Conservation (phyloP, 2,113 vertebrate species). For the Mesocricetus auratus region DNA sequence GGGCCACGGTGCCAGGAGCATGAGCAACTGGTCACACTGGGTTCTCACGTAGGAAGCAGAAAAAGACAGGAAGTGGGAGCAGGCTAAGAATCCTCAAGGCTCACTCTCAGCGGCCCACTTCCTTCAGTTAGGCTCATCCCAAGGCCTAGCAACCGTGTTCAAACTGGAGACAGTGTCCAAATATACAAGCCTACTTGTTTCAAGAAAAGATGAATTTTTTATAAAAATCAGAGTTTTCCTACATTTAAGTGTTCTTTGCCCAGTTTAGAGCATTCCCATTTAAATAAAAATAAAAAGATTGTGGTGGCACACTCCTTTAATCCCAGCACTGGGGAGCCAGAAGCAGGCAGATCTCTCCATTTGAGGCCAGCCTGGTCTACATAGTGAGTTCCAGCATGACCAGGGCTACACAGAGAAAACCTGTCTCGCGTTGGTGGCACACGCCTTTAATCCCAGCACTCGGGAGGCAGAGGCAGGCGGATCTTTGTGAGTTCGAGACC, state of each 20-base stretch:
- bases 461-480: too few relatives aligned
- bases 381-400: too few relatives aligned
- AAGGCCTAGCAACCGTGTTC: not conserved
- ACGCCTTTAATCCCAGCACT: too few relatives aligned
- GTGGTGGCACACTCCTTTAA: not conserved
- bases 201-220: not conserved
- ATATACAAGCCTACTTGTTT: not conserved
- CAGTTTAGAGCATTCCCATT: not conserved
- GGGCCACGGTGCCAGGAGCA: not conserved
- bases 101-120: not conserved
- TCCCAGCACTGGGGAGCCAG: not conserved
- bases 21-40: not conserved
- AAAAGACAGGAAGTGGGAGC: not conserved
- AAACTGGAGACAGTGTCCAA: not conserved
- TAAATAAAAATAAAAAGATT: not conserved
- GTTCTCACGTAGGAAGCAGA: not conserved
- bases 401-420: too few relatives aligned
- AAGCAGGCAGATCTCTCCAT: too few relatives aligned
- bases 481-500: too few relatives aligned
- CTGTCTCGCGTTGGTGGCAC: too few relatives aligned
- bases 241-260: not conserved
- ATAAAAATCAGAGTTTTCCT: too few relatives aligned
- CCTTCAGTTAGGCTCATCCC: not conserved
- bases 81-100: not conserved
- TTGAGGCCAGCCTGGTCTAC: too few relatives aligned